Percentiles rank a stretch among this genome's conserved stretches.
phyloP scores from a whole-genome alignment of 2,797 vertebrate genomes.

The Hemitrygon akajei region DNA sequence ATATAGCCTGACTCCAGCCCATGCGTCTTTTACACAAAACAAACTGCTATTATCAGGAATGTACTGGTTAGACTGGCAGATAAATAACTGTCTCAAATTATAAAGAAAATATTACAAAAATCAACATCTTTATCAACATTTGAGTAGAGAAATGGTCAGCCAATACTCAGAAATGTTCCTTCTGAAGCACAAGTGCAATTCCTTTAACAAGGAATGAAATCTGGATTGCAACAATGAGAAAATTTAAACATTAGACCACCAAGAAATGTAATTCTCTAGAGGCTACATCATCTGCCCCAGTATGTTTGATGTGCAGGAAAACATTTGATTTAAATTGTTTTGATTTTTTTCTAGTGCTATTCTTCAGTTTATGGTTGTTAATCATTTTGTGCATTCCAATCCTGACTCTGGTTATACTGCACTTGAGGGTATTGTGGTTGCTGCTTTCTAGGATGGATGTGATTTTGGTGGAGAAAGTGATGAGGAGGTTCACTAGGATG shows the following conservation, averaged over 20 bases:
- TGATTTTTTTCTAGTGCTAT: not conserved
- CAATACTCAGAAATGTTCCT: not conserved
- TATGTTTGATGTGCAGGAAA: not conserved
- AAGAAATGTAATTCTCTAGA: not conserved
- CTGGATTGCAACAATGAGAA: not conserved
- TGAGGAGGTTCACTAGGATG: too few species aligned
- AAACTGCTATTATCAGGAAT: not conserved
- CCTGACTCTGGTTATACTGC: not conserved
- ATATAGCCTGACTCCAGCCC: not conserved
- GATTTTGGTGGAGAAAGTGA: too few species aligned
- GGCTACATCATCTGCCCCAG: not conserved
- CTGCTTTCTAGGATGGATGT: too few species aligned
- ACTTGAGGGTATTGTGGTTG: too few species aligned
- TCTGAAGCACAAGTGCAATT: not conserved
- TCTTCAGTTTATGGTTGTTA: conserved; percentile 11
- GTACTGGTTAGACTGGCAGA: not conserved
- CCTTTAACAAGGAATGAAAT: not conserved
- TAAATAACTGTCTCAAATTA: too few species aligned
- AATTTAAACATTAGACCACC: not conserved
- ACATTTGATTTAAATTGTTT: not conserved
- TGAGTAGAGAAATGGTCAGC: not conserved
- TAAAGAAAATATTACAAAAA: not conserved
- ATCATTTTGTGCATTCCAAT: not conserved
- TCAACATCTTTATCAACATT: not conserved
- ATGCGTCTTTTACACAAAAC: not conserved